Base-by-base conservation (phyloP, 1,140 invertebrate genomes). In the Leptoteleia sp. region DNA sequence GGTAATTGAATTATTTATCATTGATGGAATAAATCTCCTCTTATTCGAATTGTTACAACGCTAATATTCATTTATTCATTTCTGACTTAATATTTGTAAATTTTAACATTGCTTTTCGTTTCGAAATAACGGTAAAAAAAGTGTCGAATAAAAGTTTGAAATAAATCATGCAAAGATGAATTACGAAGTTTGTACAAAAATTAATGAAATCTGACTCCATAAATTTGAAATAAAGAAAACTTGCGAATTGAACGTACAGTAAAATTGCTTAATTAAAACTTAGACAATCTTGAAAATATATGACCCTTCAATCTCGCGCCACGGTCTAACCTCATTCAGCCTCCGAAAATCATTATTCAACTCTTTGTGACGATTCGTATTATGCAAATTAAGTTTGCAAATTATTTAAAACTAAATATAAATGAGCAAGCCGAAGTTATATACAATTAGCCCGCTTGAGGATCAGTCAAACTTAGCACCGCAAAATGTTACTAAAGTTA, bases 251-350 rank as follows among this genome's bases (percentile, higher is more conserved):
- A 11, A 25, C 40, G 16, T 8, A 5, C 3, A 19, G 22, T 12
- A n/a, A 45, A 45, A 45, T 27, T 12, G 11, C 43, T 31, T 47
- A 47, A 47, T 47, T 47, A 47, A 47, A 47, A 47, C 22, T 47
- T 47, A 8, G 22, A 29, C 22, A 29, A 47, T 47, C 22, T 31
- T 15, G 43, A 42, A 29, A 47, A 47, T 47, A 47, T 31, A 29
- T 43, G 40, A 31, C n/a, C 11, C 27, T 29, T 29, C 27, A 8
- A 29, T 4, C 27, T 29, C 6, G 4, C 8, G 4, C 27, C 27
- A 8, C 27, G 3, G 27, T 29, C 7, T 8, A 29, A 29, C 8
- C 27, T 3, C 6, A 8, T 29, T 29, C 27, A 4, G 1, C 7
- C 27, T 29, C 7, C 7, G 27, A 29, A 4, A 29, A 29, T 8